A percentile compares a stretch with the other conserved stretches of the same genome.
phyloP scores from a whole-genome alignment of 2,888 invertebrate genomes.

The Drosophila mimetica region DNA sequence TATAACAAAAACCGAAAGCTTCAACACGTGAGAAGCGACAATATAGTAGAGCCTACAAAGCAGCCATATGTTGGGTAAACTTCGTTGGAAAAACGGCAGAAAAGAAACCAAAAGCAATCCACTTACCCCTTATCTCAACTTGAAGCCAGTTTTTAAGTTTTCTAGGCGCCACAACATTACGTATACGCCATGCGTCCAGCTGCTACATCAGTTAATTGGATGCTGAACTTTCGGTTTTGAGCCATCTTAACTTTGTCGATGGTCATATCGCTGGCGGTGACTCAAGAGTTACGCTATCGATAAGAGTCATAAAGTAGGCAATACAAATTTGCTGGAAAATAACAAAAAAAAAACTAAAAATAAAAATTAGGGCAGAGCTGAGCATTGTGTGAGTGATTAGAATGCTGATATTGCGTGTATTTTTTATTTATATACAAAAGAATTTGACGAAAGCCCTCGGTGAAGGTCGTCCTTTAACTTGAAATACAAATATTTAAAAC shows the following conservation, averaged over 20 bases:
- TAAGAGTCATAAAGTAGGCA: conserved; percentile 51
- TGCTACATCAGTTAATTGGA: conserved; percentile 53
- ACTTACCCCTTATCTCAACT: not conserved
- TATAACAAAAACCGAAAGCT: conserved; percentile 19
- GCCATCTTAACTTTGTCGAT: conserved; percentile 21
- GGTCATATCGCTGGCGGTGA: conserved; percentile 42
- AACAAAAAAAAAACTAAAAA: conserved; percentile 26
- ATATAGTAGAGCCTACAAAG: conserved; percentile 41
- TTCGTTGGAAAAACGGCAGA: conserved; percentile 29
- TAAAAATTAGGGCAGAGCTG: conserved; percentile 24
- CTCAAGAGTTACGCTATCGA: conserved; percentile 71
- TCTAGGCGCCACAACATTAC: conserved; percentile 55
- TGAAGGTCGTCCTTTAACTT: not conserved
- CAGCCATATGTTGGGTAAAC: conserved; percentile 68
- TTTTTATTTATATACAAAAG: not conserved
- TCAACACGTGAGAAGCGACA: conserved; percentile 29
- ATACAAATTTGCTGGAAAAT: conserved; percentile 22
- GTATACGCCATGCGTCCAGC: conserved; percentile 53
- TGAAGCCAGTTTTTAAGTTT: conserved; percentile 43
- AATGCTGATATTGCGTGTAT: conserved; percentile 1
- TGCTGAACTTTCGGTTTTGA: conserved; percentile 19
- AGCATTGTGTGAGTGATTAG: conserved; percentile 7
- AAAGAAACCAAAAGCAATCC: conserved; percentile 5
- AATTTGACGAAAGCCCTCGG: not conserved
- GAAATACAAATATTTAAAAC: not conserved